Conservation (phyloP, 2,113 vertebrate genomes). For the Chaetodon auriga region DNA sequence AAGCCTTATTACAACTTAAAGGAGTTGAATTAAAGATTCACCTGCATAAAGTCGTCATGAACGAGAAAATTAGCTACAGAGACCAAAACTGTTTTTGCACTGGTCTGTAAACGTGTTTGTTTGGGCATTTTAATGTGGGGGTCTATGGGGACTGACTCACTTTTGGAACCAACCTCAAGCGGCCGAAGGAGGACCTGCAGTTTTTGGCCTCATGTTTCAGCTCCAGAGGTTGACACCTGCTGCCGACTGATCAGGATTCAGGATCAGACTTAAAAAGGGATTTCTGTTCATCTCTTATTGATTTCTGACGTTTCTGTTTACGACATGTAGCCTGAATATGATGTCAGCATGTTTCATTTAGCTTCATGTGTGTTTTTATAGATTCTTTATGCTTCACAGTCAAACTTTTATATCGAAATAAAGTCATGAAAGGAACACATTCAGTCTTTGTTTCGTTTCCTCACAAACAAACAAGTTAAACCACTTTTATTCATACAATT, state of each 20-base stretch:
- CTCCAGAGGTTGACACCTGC: not conserved
- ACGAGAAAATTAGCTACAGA: too few species aligned
- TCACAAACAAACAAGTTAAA: not conserved
- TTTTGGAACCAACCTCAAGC: too few species aligned
- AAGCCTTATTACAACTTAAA: too few species aligned
- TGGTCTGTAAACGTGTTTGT: too few species aligned
- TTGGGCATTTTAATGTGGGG: too few species aligned
- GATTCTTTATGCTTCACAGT: constrained; percentile 1
- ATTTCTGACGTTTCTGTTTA: constrained; percentile 12
- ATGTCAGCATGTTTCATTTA: not conserved
- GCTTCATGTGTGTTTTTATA: constrained; percentile 21
- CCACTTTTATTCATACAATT: too few species aligned
- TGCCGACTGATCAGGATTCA: not conserved
- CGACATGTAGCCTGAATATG: not conserved
- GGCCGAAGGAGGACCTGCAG: too few species aligned
- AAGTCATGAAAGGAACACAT: not conserved
- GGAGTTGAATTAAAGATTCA: too few species aligned
- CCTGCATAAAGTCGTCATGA: too few species aligned
- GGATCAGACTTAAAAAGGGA: constrained; percentile 10
- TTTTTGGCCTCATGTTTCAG: too few species aligned
- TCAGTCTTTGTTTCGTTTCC: not conserved
- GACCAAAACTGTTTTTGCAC: too few species aligned
- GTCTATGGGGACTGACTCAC: too few species aligned
- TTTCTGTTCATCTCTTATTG: not conserved
- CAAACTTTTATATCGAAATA: constrained; percentile 49